Conservation (phyloP, 2,113 vertebrate species). For the Nansenia antarctica region DNA sequence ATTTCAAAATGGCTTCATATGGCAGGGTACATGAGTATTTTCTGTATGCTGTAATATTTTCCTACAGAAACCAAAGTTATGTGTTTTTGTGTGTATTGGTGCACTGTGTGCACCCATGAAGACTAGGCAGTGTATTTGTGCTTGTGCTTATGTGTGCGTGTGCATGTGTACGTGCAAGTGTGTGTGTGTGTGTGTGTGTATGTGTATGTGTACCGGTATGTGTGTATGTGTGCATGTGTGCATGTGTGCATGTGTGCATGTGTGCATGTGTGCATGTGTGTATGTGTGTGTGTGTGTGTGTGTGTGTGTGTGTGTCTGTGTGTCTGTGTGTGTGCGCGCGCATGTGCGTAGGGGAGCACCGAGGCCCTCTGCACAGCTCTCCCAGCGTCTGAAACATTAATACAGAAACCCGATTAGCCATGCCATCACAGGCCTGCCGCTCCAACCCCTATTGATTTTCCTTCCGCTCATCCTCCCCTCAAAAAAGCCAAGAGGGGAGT, state of each 20-base stretch:
- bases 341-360: constrained; percentile 45
- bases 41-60: too few relatives aligned
- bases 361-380: constrained; percentile 57
- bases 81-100: neutral
- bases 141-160: neutral
- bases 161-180: constrained; percentile 7
- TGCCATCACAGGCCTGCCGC: constrained; percentile 75
- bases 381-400: constrained; percentile 79
- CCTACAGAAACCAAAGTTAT: constrained; percentile 43
- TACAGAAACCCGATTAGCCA: constrained; percentile 77
- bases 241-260: constrained; percentile 22
- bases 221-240: constrained; percentile 51
- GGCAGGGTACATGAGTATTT: constrained; percentile 40
- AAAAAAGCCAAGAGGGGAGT: constrained; percentile 65
- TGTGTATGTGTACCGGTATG: neutral
- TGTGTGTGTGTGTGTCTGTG: constrained; percentile 14
- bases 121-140: constrained; percentile 2
- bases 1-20: neutral
- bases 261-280: neutral
- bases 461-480: constrained; percentile 65
- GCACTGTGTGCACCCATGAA: neutral
- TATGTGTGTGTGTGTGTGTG: neutral
- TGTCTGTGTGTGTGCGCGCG: constrained; percentile 45
- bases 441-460: constrained; percentile 79
- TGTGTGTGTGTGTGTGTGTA: constrained; percentile 23